phyloP scores from a whole-genome alignment of 2,113 vertebrate species.

The Sylvia atricapilla region DNA sequence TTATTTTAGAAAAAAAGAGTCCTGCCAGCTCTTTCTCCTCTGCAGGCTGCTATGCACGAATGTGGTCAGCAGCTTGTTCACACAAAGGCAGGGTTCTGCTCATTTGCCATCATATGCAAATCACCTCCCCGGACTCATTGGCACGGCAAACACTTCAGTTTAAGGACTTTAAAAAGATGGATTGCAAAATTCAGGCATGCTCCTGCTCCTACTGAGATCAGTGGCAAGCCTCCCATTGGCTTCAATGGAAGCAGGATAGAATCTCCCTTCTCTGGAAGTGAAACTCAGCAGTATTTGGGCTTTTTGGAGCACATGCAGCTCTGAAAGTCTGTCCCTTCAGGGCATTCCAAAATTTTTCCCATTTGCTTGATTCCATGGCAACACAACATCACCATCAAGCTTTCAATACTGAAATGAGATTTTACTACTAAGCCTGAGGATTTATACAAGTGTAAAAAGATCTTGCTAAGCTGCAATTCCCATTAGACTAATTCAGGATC shows the following conservation, averaged over 20 bases:
- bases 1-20: background rate
- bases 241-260: background rate
- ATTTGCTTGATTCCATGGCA: slow-evolving; percentile 55
- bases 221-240: slow-evolving; percentile 9
- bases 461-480: background rate
- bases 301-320: slow-evolving; percentile 8
- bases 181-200: background rate
- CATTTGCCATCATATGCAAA: slow-evolving; percentile 25
- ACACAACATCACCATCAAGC: slow-evolving; percentile 34
- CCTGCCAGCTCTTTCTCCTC: background rate
- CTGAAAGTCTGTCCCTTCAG: background rate
- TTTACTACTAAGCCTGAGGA: slow-evolving; percentile 31
- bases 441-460: slow-evolving; percentile 14
- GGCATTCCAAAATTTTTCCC: slow-evolving; percentile 36
- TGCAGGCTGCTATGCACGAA: background rate
- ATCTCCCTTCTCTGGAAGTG: background rate
- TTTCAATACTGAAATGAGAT: slow-evolving; percentile 31
- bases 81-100: background rate
- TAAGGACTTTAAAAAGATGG: slow-evolving; percentile 5
- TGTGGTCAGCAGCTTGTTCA: background rate
- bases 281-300: background rate
- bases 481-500: background rate
- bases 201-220: background rate
- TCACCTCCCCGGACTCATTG: background rate
- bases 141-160: background rate